These are phyloP conservation scores for Drosophila sechellia DNA, from an alignment of 1,140 invertebrate genomes.

Conservation along the genomic window DNA sequence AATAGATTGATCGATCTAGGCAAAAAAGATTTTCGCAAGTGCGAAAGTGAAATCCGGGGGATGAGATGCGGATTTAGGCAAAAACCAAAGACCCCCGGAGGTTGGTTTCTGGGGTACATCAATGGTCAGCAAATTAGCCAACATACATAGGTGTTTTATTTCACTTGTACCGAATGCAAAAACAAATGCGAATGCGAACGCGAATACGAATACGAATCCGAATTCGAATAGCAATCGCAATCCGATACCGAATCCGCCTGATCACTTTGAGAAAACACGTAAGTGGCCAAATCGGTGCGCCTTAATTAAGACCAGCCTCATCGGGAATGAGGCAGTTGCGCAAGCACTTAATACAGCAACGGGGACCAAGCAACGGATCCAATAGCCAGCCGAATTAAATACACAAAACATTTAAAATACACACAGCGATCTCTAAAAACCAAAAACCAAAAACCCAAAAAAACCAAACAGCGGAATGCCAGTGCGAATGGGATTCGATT, in stretches of 20 bases:
- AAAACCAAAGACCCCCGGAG: constrained; percentile 31
- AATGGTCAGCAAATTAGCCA: constrained; percentile 68
- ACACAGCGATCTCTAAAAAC: neutral
- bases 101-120: constrained; percentile 33
- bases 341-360: constrained; percentile 48
- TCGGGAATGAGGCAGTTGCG: constrained; percentile 56
- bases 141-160: constrained; percentile 16
- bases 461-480: constrained; percentile 4
- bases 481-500: constrained; percentile 27
- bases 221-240: constrained; percentile 3
- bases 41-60: constrained; percentile 41
- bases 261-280: constrained; percentile 15
- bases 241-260: constrained; percentile 20
- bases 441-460: neutral
- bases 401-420: constrained; percentile 20
- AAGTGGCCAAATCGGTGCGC: constrained; percentile 45
- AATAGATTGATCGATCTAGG: constrained; percentile 48
- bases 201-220: constrained; percentile 7
- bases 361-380: neutral
- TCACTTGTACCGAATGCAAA: constrained; percentile 20
- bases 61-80: constrained; percentile 48
- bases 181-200: no score
- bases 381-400: constrained; percentile 29
- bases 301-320: constrained; percentile 74
- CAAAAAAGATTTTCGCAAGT: constrained; percentile 46